These are phyloP conservation scores for Aurelia coerulea DNA, from an alignment of 30 jellyfish, hydroid and myxozoan species.

Conservation along the genomic window DNA sequence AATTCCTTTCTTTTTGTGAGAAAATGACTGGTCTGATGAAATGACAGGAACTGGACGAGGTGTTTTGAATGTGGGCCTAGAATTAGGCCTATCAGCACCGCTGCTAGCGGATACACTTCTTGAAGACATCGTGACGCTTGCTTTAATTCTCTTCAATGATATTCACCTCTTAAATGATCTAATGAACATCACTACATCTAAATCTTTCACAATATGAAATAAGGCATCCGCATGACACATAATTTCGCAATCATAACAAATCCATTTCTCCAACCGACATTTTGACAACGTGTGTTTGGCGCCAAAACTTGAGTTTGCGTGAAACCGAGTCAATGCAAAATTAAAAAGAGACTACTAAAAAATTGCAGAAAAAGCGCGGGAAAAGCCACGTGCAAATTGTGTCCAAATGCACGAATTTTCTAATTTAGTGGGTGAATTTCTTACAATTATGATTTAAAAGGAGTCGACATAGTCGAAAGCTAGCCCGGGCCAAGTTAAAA, in stretches of 20 bases:
- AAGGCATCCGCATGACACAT: too few species aligned
- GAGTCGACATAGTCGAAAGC: too few species aligned
- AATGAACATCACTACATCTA: too few species aligned
- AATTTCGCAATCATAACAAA: conserved; percentile 7
- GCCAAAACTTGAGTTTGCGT: not conserved
- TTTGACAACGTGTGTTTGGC: conserved; percentile 4
- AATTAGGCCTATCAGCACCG: conserved; percentile 1
- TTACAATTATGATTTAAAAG: too few species aligned
- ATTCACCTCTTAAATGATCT: too few species aligned
- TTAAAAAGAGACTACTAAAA: conserved; percentile 5
- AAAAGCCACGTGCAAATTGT: too few species aligned
- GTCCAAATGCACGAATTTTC: too few species aligned
- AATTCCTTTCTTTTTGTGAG: conserved; percentile 76
- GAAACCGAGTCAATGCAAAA: not conserved
- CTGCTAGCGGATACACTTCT: not conserved
- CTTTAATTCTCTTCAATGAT: too few species aligned
- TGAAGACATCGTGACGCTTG: too few species aligned
- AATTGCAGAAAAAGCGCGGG: not conserved
- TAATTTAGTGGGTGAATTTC: too few species aligned
- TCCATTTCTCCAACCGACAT: not conserved
- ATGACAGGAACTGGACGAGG: conserved; percentile 94
- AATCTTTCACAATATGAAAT: too few species aligned
- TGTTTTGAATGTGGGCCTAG: conserved; percentile 59
- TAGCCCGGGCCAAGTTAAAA: too few species aligned
- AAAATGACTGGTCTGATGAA: conserved; percentile 52